Base-by-base conservation (phyloP, 2,113 vertebrate genomes). In the Apistogramma diplotaenia region DNA sequence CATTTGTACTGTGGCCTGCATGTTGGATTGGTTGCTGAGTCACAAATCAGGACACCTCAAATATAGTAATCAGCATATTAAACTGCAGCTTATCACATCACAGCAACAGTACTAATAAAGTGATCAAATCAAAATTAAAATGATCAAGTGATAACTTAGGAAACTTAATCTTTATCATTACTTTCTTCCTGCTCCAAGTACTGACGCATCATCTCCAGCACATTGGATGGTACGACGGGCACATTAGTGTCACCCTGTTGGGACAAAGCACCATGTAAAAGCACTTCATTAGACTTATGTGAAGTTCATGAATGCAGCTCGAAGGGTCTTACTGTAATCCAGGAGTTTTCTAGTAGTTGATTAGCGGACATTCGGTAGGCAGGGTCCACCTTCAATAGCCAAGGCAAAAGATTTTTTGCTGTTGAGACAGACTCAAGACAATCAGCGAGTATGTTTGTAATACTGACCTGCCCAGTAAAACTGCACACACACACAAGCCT, bases 131-230 rank as follows among this genome's bases (percentile, higher is more conserved):
- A 70, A 67, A 49, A 49, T 67, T 1, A 12, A 31, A 31, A 51
- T 70, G 25, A 70, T 70, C 65, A 70, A 70, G 43, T 31, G 65
- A 54, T 62, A 27, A 46, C n/a, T 18, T 62, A 33, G 6, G 57
- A 75, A 1, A 84, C 59, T 46, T 21, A 19, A 53, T 57, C 43
- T 56, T 78, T 12, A 33, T 75, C 13, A 79, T 85, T 92, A 78
- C 90, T 85, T 11, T 87, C 86, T 27, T 85, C 73, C 37, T 82
- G 33, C 31, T 91, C 89, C 56, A 75, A 37, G 15, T 70, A 95
- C 83, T 94, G 89, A 70, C 89, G 95, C 96, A 97, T 96, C 96
- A 97, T 92, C 82, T 96, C 96, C 89, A 97, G 88, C 65, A 96
- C 95, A 74, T 97, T 97, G 85, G 81, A 81, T 19, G 88, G 93